These are phyloP conservation scores for Lasioglossum calceatum DNA, from an alignment of 2,888 invertebrate genomes.

Conservation along the genomic window DNA sequence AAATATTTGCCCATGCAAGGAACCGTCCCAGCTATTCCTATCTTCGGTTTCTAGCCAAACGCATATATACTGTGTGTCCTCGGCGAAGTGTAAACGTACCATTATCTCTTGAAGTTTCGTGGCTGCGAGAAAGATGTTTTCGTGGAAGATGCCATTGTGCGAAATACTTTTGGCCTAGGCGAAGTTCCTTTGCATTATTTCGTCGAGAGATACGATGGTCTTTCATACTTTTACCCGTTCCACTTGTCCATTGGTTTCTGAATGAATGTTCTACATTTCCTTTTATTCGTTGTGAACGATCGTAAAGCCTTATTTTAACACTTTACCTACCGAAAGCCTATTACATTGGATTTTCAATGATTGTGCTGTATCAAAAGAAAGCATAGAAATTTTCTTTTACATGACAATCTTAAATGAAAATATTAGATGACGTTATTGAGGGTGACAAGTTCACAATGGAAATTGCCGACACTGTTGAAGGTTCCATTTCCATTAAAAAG, in stretches of 20 bases:
- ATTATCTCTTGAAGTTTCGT: conserved; percentile 1
- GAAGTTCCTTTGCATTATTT: background rate
- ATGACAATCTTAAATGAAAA: too few species aligned
- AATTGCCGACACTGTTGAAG: too few species aligned
- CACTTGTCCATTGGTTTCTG: background rate
- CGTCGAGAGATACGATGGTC: background rate
- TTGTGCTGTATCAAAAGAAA: too few species aligned
- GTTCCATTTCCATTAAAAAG: too few species aligned
- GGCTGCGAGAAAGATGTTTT: background rate
- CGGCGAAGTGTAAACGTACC: background rate
- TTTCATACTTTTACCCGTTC: background rate
- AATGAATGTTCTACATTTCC: background rate
- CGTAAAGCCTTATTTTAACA: background rate
- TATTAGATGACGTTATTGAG: too few species aligned
- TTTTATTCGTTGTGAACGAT: background rate
- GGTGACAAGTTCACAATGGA: too few species aligned
- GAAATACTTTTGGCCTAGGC: background rate
- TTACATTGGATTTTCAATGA: too few species aligned
- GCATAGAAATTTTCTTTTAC: too few species aligned
- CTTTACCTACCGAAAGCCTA: too few species aligned
- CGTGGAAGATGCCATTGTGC: background rate
- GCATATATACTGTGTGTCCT: conserved; percentile 35
- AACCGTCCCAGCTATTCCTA: conserved; percentile 76
- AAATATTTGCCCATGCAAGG: conserved; percentile 78
- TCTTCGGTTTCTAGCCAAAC: conserved; percentile 66